Evolutionary conservation across 2,113 vertebrate genomes (phyloP).

Genomic region (Fulmarus glacialis): DNA sequence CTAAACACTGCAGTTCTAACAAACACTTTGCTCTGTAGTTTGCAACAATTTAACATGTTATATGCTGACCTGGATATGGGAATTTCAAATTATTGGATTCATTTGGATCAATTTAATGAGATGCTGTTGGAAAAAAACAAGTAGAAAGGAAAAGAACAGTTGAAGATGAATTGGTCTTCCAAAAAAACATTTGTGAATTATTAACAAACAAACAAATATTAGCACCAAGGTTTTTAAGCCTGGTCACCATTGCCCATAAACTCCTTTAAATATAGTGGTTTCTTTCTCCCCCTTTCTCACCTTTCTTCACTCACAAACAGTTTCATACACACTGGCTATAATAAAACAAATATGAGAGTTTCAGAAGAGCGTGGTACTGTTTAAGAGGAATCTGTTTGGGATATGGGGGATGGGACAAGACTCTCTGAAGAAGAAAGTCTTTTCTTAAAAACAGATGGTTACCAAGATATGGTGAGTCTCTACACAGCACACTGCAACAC

Average conservation of each 20-base stretch:
- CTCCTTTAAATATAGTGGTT: not conserved
- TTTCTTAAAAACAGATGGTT: not conserved
- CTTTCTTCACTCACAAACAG: not conserved
- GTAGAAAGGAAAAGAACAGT: not conserved
- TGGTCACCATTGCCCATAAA: not conserved
- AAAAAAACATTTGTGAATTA: not conserved
- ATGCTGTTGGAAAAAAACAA: not conserved
- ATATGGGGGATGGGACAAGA: not conserved
- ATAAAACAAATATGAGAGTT: not conserved
- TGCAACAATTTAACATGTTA: not conserved
- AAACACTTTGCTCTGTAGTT: not conserved
- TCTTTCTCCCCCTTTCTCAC: not conserved
- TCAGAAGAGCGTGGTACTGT: not conserved
- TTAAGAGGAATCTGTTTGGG: not conserved
- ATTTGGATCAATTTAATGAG: not conserved
- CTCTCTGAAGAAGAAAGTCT: not conserved
- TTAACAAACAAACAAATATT: not conserved
- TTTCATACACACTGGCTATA: not conserved
- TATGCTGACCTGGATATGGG: not conserved
- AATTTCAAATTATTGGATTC: not conserved
- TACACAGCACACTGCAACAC: not conserved
- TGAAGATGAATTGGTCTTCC: not conserved
- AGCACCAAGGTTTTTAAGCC: not conserved
- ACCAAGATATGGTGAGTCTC: not conserved
- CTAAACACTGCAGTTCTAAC: not conserved